Conservation (phyloP, 2,797 vertebrate species). For the Cirrhinus mrigala region DNA sequence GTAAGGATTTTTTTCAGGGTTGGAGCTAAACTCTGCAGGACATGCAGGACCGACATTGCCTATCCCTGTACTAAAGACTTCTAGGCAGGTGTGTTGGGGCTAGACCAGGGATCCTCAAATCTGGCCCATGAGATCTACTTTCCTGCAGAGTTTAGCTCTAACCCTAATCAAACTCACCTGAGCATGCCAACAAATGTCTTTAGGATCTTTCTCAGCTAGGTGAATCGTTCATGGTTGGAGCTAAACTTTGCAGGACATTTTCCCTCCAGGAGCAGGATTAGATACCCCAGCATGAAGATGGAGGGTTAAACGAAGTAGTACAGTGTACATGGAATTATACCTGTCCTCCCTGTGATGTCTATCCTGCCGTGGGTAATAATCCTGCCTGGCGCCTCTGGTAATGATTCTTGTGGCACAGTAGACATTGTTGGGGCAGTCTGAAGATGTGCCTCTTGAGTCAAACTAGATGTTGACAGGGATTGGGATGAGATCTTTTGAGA, state of each 20-base stretch:
- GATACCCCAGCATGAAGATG: background rate
- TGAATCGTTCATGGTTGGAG: too few relatives aligned
- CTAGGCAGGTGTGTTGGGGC: too few relatives aligned
- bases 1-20: too few relatives aligned
- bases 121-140: too few relatives aligned
- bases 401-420: slow-evolving; percentile 25
- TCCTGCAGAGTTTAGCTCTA: too few relatives aligned
- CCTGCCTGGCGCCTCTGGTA: slow-evolving; percentile 25
- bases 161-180: too few relatives aligned
- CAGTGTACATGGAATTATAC: slow-evolving; percentile 31
- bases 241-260: background rate
- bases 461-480: slow-evolving; percentile 7
- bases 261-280: background rate
- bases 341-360: slow-evolving; percentile 50
- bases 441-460: slow-evolving; percentile 16
- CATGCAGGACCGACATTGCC: too few relatives aligned
- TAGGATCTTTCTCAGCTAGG: too few relatives aligned
- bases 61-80: too few relatives aligned
- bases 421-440: background rate
- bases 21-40: too few relatives aligned
- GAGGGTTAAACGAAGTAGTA: slow-evolving; percentile 5
- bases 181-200: too few relatives aligned
- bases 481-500: slow-evolving; percentile 24
- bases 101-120: too few relatives aligned
- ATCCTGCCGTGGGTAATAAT: slow-evolving; percentile 31